Conservation (phyloP, 2,888 invertebrate species). For the Zygogramma bicolorata region DNA sequence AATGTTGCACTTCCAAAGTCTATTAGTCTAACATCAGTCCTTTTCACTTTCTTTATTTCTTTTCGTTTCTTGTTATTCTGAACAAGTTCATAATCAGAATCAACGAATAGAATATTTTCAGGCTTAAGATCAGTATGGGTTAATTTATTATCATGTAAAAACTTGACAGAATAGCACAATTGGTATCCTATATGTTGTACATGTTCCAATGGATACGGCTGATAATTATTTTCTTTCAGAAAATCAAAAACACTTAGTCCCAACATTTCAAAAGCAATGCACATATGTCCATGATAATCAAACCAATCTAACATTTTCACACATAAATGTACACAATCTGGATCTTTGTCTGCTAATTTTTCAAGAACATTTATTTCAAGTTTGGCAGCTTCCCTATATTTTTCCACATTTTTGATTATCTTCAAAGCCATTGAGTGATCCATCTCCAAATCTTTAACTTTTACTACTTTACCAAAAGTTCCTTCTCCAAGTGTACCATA, state of each 20-base stretch:
- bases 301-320: conserved; percentile 98
- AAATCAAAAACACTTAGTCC: conserved; percentile 98
- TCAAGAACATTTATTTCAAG: conserved; percentile 98
- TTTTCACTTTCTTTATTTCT: conserved; percentile 88
- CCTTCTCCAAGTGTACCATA: conserved; percentile 99
- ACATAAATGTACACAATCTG: conserved; percentile 92
- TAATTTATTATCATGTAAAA: conserved; percentile 96
- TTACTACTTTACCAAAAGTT: conserved; percentile 99
- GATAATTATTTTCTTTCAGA: conserved; percentile 98
- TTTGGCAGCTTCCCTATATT: conserved; percentile 99
- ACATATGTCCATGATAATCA: conserved; percentile 98
- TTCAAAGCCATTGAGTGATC: conserved; percentile 96
- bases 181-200: conserved; percentile 98
- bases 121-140: conserved; percentile 99
- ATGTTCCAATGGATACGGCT: conserved; percentile 97
- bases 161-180: conserved; percentile 95
- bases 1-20: conserved; percentile 99
- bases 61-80: conserved; percentile 85
- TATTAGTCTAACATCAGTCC: conserved; percentile 95
- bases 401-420: conserved; percentile 99
- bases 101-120: conserved; percentile 98
- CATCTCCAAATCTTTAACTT: conserved; percentile 97
- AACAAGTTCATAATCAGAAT: conserved; percentile 88
- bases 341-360: conserved; percentile 94
- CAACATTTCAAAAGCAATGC: conserved; percentile 97